These are phyloP conservation scores for Drosophila merina DNA, from an alignment of 2,888 invertebrate species.

Conservation along the genomic window DNA sequence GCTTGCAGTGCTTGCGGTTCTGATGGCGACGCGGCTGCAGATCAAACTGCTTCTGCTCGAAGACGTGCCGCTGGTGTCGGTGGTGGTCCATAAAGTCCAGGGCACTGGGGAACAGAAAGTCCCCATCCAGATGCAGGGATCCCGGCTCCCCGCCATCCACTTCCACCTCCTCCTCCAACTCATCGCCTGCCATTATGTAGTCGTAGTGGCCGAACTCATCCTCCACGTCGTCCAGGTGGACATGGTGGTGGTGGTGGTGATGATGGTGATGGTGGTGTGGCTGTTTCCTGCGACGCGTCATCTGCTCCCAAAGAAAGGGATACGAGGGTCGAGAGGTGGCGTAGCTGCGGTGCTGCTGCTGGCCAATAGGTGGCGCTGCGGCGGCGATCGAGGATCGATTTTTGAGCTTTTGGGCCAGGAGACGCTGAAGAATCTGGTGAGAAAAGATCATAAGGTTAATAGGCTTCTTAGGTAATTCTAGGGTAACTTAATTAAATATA, in stretches of 20 bases:
- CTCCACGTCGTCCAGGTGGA: slow-evolving; percentile 70
- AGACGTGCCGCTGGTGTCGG: slow-evolving; percentile 62
- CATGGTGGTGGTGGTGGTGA: slow-evolving; percentile 54
- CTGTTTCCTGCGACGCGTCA: slow-evolving; percentile 54
- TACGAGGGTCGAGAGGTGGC: slow-evolving; percentile 63
- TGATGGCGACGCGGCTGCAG: slow-evolving; percentile 73
- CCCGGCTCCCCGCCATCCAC: slow-evolving; percentile 39
- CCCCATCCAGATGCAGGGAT: slow-evolving; percentile 58
- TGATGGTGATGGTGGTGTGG: slow-evolving; percentile 33
- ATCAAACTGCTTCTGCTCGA: slow-evolving; percentile 79
- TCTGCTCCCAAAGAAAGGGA: slow-evolving; percentile 58
- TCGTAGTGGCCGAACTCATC: slow-evolving; percentile 67
- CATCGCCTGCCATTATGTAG: slow-evolving; percentile 64
- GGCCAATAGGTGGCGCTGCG: slow-evolving; percentile 44
- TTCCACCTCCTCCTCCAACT: slow-evolving; percentile 52
- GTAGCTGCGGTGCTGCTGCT: slow-evolving; percentile 58
- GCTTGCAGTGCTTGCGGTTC: slow-evolving; percentile 80
- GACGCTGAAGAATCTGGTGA: slow-evolving; percentile 81
- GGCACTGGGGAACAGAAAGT: slow-evolving; percentile 66
- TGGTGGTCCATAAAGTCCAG: slow-evolving; percentile 65
- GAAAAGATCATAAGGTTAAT: background rate
- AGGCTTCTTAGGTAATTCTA: background rate
- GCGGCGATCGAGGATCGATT: slow-evolving; percentile 54
- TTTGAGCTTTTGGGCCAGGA: slow-evolving; percentile 81
- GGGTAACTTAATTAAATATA: too few relatives aligned